Conservation (phyloP, 1,140 invertebrate species). For the Dryas iulia region DNA sequence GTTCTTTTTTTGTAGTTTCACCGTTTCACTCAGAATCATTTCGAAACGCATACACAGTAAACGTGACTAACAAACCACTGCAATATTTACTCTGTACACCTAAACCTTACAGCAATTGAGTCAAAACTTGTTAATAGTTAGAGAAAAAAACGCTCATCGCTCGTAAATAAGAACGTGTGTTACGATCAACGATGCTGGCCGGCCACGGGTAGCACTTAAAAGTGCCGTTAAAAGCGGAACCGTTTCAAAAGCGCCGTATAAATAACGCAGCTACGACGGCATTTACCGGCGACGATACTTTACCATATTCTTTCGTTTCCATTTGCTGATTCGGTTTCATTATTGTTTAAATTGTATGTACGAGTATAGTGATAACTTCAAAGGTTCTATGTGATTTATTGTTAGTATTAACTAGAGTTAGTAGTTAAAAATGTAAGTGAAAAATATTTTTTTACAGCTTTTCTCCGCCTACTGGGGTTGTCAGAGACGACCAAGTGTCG, state of each 20-base stretch:
- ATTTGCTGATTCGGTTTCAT: constrained; percentile 45
- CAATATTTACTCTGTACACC: neutral
- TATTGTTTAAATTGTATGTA: neutral
- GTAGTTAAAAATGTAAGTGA: no score
- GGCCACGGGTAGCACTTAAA: constrained; percentile 69
- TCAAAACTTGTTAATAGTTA: constrained; percentile 3
- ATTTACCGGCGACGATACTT: constrained; percentile 67
- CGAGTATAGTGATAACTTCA: neutral
- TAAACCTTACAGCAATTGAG: neutral
- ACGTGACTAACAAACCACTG: neutral
- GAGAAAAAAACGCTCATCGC: constrained; percentile 13
- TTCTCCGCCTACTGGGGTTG: no score
- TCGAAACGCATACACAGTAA: neutral
- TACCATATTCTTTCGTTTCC: constrained; percentile 65
- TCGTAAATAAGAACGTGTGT: constrained; percentile 24
- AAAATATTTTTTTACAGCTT: no score
- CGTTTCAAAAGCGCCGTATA: constrained; percentile 71
- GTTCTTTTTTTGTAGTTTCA: no score
- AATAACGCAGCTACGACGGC: constrained; percentile 65
- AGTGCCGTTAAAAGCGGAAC: constrained; percentile 71
- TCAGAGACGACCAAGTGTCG: no score
- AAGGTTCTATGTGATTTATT: neutral
- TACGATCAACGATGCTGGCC: constrained; percentile 50
- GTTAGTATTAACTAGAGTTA: neutral
- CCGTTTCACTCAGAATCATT: neutral